These are phyloP conservation scores for Onchidella celtica DNA, from an alignment of 2,888 invertebrate species.

Conservation along the genomic window DNA sequence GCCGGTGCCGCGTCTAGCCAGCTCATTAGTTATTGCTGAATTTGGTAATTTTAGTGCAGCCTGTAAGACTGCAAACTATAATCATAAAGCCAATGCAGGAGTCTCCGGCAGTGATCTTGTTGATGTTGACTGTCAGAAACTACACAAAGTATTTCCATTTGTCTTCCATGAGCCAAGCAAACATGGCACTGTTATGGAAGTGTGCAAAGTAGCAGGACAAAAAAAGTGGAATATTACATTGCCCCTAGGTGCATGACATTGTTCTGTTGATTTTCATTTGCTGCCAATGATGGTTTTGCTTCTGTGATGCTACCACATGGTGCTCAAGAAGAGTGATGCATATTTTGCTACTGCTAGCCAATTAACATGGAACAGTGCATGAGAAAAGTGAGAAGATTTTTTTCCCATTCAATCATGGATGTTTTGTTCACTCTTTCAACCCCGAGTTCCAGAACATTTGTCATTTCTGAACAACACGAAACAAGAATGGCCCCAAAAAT, in stretches of 20 bases:
- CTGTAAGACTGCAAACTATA: conserved; percentile 52
- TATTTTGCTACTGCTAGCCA: too few relatives aligned
- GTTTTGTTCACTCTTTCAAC: too few relatives aligned
- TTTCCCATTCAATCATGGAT: too few relatives aligned
- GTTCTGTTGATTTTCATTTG: too few relatives aligned
- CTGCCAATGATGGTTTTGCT: too few relatives aligned
- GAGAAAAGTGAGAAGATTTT: too few relatives aligned
- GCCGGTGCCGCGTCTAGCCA: conserved; percentile 51
- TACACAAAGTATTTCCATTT: conserved; percentile 57
- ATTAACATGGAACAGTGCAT: too few relatives aligned
- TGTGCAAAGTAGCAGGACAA: conserved; percentile 5
- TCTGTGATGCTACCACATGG: too few relatives aligned
- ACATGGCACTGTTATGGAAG: conserved; percentile 13
- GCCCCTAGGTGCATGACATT: neutral
- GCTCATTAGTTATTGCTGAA: conserved; percentile 30
- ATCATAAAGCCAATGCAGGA: conserved; percentile 53
- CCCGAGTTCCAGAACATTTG: too few relatives aligned
- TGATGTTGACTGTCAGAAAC: conserved; percentile 49
- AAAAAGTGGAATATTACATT: neutral
- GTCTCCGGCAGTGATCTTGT: conserved; percentile 13
- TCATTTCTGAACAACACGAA: too few relatives aligned
- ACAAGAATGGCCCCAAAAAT: too few relatives aligned
- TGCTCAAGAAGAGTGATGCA: too few relatives aligned
- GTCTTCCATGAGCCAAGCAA: conserved; percentile 61
- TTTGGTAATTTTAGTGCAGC: conserved; percentile 35